These are phyloP conservation scores for Microcebus lehilahytsara DNA, from an alignment of 2,113 vertebrate species.

Conservation along the genomic window DNA sequence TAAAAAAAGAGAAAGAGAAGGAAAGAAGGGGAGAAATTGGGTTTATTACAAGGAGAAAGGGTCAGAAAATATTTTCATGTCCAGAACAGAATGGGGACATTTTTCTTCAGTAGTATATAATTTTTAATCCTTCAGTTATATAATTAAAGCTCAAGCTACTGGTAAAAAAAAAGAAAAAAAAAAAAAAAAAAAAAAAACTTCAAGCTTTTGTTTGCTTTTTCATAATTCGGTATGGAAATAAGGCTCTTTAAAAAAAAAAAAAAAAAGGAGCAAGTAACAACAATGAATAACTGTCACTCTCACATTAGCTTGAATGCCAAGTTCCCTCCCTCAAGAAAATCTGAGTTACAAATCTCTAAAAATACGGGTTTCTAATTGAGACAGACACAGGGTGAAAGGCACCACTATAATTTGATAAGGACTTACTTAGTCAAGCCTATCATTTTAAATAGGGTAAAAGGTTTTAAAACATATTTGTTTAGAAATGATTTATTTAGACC, in stretches of 20 bases:
- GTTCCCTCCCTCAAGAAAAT: slow-evolving; percentile 49
- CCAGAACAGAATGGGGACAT: not conserved
- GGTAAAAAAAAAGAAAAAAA: not conserved
- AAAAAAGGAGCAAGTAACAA: not conserved
- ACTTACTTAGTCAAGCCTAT: slow-evolving; percentile 50
- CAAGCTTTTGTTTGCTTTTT: slow-evolving; percentile 13
- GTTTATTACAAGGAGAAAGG: not conserved
- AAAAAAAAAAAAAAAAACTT: not conserved
- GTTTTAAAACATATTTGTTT: slow-evolving; percentile 65
- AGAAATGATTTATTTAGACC: slow-evolving; percentile 70
- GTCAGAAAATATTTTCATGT: not conserved
- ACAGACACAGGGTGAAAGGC: slow-evolving; percentile 26
- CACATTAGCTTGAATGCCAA: not conserved
- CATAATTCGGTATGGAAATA: slow-evolving; percentile 40
- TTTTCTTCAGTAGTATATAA: slow-evolving; percentile 5
- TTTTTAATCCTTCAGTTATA: not conserved
- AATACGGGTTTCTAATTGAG: slow-evolving; percentile 18
- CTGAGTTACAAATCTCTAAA: slow-evolving; percentile 45
- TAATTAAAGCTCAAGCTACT: slow-evolving; percentile 57
- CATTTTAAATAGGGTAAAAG: slow-evolving; percentile 60
- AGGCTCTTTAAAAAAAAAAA: not conserved
- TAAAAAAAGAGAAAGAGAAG: not conserved
- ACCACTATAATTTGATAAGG: slow-evolving; percentile 40
- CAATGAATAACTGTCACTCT: slow-evolving; percentile 14
- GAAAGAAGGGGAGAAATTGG: not conserved